These are phyloP conservation scores for Temnopleurus reevesii DNA, from an alignment of 53 echinoderm and acorn worm genomes.

Conservation along the genomic window DNA sequence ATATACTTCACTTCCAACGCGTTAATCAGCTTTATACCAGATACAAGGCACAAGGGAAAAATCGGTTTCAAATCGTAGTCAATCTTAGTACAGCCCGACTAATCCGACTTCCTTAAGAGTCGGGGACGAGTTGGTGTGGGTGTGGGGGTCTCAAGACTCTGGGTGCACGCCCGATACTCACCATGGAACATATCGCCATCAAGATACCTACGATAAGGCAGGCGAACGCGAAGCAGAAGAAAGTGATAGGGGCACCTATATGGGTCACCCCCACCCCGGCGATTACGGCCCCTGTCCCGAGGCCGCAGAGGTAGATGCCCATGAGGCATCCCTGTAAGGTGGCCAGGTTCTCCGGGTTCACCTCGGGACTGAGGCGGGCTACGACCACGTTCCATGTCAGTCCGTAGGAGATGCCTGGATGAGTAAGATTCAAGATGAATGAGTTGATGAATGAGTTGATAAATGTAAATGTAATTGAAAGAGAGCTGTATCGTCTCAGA, in stretches of 20 bases:
- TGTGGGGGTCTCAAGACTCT: too few relatives aligned
- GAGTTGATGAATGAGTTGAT: too few relatives aligned
- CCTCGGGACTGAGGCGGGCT: constrained; percentile 66
- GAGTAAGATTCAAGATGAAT: too few relatives aligned
- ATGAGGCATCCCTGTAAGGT: constrained; percentile 79
- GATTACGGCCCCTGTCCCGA: constrained; percentile 67
- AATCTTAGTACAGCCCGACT: background rate
- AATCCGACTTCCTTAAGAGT: too few relatives aligned
- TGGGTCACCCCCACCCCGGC: constrained; percentile 65
- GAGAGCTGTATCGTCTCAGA: too few relatives aligned
- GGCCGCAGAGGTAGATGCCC: constrained; percentile 73
- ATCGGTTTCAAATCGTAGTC: background rate
- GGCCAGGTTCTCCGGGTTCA: constrained; percentile 73
- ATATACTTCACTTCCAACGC: too few relatives aligned
- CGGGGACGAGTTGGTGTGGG: too few relatives aligned
- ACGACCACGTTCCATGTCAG: constrained; percentile 83
- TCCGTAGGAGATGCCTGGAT: constrained; percentile 82
- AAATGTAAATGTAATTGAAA: too few relatives aligned
- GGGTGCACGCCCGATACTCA: background rate
- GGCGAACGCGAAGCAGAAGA: constrained; percentile 66
- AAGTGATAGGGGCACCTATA: constrained; percentile 68
- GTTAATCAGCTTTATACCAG: background rate
- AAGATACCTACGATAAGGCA: constrained; percentile 38
- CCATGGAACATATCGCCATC: constrained; percentile 52
- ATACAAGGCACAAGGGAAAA: background rate